Percentiles rank a stretch among this genome's conserved stretches.
These are phyloP conservation scores for Passerina amoena DNA, from an alignment of 2,113 vertebrate genomes.

Conservation along the genomic window DNA sequence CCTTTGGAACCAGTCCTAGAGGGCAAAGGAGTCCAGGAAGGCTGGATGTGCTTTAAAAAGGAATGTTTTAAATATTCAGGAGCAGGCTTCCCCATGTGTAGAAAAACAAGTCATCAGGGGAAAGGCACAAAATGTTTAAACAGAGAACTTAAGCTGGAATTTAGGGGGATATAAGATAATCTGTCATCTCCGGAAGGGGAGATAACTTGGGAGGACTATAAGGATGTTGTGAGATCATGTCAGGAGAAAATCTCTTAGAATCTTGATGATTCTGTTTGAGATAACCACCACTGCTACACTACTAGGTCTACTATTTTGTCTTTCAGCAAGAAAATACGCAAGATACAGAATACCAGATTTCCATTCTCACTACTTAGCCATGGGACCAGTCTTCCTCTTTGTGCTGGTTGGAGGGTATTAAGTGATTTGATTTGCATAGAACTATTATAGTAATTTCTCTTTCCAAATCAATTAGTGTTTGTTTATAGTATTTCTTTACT, in stretches of 20 bases:
- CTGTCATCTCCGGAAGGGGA: not conserved
- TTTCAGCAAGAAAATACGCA: not conserved
- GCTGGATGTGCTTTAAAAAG: not conserved
- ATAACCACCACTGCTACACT: not conserved
- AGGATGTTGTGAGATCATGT: not conserved
- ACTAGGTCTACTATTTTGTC: not conserved
- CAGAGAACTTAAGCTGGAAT: not conserved
- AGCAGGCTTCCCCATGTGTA: not conserved
- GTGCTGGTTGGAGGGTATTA: not conserved
- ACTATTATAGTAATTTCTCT: not conserved
- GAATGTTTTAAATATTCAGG: not conserved
- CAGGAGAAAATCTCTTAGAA: not conserved
- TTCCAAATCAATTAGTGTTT: not conserved
- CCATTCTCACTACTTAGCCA: not conserved
- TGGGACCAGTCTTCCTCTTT: not conserved
- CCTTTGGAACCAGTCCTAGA: not conserved
- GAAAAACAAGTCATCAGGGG: not conserved
- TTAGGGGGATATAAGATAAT: not conserved
- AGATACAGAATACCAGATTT: not conserved
- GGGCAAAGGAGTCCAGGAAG: not conserved
- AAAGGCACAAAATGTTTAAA: not conserved
- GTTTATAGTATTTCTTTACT: not conserved
- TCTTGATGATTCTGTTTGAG: not conserved
- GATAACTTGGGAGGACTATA: not conserved
- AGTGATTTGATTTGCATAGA: not conserved